Evolutionary conservation across 2,797 vertebrate species (phyloP).

Genomic region (Melanotaenia nigrans): DNA sequence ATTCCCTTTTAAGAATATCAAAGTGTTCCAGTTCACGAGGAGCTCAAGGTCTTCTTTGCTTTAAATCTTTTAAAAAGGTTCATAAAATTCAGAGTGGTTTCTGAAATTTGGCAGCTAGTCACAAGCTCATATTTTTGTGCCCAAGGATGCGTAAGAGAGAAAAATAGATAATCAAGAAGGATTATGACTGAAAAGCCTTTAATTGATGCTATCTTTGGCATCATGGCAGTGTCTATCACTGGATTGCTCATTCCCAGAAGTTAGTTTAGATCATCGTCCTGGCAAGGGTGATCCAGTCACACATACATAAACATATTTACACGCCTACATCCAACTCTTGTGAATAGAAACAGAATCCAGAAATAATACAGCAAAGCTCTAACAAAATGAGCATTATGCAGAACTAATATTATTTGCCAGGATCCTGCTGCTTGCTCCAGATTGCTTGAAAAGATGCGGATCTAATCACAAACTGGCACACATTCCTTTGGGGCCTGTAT

Average conservation of each 20-base stretch:
- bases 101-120: slow-evolving; percentile 21
- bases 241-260: slow-evolving; percentile 27
- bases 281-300: slow-evolving; percentile 25
- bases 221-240: slow-evolving; percentile 25
- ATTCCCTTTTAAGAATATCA: slow-evolving; percentile 22
- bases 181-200: slow-evolving; percentile 12
- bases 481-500: slow-evolving; percentile 46
- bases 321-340: slow-evolving; percentile 20
- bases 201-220: slow-evolving; percentile 46
- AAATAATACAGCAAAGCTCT: slow-evolving; percentile 52
- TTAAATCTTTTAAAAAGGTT: slow-evolving; percentile 44
- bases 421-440: slow-evolving; percentile 57
- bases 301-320: slow-evolving; percentile 30
- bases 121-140: slow-evolving; percentile 10
- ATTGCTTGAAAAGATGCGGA: slow-evolving; percentile 68
- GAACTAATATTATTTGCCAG: slow-evolving; percentile 61
- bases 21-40: slow-evolving; percentile 12
- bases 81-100: slow-evolving; percentile 8
- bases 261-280: slow-evolving; percentile 37
- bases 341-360: slow-evolving; percentile 63
- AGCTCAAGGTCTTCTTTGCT: slow-evolving; percentile 19
- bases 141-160: slow-evolving; percentile 5
- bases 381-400: slow-evolving; percentile 62
- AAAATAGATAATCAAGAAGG: neutral
- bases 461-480: slow-evolving; percentile 63